These are phyloP conservation scores for Polymixis flavicincta DNA, from an alignment of 2,888 invertebrate genomes.

Conservation along the genomic window DNA sequence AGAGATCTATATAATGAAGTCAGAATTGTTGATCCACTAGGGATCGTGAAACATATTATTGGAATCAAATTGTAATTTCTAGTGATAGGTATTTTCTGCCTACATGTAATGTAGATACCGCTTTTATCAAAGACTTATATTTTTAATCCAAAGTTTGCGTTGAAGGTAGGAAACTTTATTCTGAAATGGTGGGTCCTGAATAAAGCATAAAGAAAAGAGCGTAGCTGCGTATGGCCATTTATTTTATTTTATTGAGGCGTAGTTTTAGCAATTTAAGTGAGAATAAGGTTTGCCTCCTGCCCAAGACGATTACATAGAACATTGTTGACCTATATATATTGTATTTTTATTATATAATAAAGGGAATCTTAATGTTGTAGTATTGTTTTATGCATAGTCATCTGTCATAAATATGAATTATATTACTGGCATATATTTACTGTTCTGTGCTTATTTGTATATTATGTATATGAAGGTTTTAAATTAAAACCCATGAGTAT, in stretches of 20 bases:
- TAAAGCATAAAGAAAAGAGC: neutral
- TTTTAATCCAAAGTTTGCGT: slow-evolving; percentile 5
- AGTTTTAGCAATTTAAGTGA: slow-evolving; percentile 6
- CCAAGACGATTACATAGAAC: slow-evolving; percentile 23
- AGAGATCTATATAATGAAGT: neutral
- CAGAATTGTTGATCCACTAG: neutral
- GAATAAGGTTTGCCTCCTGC: slow-evolving; percentile 12
- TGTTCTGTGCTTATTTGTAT: neutral
- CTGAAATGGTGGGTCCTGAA: neutral
- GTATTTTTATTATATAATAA: slow-evolving; percentile 58
- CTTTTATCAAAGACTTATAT: slow-evolving; percentile 23
- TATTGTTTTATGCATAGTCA: slow-evolving; percentile 42
- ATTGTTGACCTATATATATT: slow-evolving; percentile 46
- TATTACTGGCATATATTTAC: neutral
- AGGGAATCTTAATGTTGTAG: slow-evolving; percentile 42
- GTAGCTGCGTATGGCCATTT: too few species aligned
- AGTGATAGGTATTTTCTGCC: neutral
- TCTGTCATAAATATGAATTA: slow-evolving; percentile 7
- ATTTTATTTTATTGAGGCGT: neutral
- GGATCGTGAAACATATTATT: slow-evolving; percentile 10
- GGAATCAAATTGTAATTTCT: slow-evolving; percentile 9
- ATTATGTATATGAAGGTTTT: neutral
- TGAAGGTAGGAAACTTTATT: neutral
- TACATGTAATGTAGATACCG: slow-evolving; percentile 19
- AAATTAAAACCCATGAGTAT: neutral